phyloP scores from a whole-genome alignment of 1,140 invertebrate genomes.

The Cydia splendana region DNA sequence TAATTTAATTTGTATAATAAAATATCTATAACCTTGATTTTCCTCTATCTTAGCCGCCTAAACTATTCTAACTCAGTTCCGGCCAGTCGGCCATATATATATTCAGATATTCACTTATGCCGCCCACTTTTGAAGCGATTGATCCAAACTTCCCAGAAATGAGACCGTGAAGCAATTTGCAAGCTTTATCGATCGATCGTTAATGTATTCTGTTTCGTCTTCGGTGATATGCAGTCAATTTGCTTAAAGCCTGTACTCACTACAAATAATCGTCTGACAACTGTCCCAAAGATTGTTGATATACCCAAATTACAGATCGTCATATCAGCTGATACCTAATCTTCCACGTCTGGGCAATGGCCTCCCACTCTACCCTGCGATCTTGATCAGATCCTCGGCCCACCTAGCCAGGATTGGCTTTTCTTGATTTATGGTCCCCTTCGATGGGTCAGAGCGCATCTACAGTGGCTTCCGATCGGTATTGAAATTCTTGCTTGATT shows the following conservation, averaged over 20 bases:
- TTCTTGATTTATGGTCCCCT: too few relatives aligned
- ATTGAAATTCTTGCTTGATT: background rate
- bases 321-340: too few relatives aligned
- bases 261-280: background rate
- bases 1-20: background rate
- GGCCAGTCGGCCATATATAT: slow-evolving; percentile 39
- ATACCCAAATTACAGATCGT: too few relatives aligned
- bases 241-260: background rate
- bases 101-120: slow-evolving; percentile 7
- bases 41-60: background rate
- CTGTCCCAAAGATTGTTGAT: background rate
- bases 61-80: background rate
- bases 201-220: slow-evolving; percentile 25
- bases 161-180: slow-evolving; percentile 36
- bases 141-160: slow-evolving; percentile 33
- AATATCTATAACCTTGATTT: background rate
- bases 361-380: too few relatives aligned
- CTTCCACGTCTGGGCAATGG: too few relatives aligned
- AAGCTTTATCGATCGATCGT: slow-evolving; percentile 21
- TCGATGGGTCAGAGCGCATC: too few relatives aligned
- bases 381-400: too few relatives aligned
- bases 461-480: too few relatives aligned
- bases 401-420: too few relatives aligned
- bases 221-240: slow-evolving; percentile 23
- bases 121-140: slow-evolving; percentile 19